Conservation (phyloP, 2,113 vertebrate genomes). For the Micromys minutus region DNA sequence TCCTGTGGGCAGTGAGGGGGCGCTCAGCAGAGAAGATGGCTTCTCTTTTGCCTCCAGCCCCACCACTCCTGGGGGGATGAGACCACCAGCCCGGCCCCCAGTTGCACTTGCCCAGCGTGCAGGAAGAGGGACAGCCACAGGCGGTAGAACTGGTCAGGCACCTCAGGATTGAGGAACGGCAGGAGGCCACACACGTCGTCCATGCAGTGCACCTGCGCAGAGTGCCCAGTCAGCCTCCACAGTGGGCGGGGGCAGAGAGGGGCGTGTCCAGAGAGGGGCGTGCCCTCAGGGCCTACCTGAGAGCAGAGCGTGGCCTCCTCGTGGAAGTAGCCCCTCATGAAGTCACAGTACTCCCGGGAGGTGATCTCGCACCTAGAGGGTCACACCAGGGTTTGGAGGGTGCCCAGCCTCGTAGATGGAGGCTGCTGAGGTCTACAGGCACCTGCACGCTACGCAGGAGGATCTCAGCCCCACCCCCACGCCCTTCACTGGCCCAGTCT, state of each 20-base stretch:
- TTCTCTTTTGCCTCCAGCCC: neutral
- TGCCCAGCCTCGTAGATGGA: neutral
- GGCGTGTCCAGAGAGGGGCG: neutral
- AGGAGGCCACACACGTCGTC: slow-evolving; percentile 98
- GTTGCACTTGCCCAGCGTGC: slow-evolving; percentile 92
- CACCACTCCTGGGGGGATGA: neutral
- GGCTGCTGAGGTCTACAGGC: neutral
- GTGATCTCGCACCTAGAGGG: slow-evolving; percentile 96
- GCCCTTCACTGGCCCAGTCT: neutral
- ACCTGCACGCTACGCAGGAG: neutral
- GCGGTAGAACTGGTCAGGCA: slow-evolving; percentile 99
- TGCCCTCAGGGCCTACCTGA: slow-evolving; percentile 86
- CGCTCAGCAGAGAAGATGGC: slow-evolving; percentile 59
- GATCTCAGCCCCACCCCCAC: neutral
- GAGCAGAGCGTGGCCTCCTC: slow-evolving; percentile 98
- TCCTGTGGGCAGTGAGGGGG: slow-evolving; percentile 84
- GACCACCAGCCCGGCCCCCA: neutral
- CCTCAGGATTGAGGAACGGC: slow-evolving; percentile 97
- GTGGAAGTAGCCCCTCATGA: slow-evolving; percentile 98
- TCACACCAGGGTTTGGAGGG: neutral
- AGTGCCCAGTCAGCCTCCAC: neutral
- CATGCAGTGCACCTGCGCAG: slow-evolving; percentile 96
- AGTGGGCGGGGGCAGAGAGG: accelerated
- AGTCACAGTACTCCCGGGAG: slow-evolving; percentile 97
- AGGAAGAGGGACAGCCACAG: slow-evolving; percentile 99